These are phyloP conservation scores for Dissostichus mawsoni DNA, from an alignment of 2,113 vertebrate genomes.

Conservation along the genomic window DNA sequence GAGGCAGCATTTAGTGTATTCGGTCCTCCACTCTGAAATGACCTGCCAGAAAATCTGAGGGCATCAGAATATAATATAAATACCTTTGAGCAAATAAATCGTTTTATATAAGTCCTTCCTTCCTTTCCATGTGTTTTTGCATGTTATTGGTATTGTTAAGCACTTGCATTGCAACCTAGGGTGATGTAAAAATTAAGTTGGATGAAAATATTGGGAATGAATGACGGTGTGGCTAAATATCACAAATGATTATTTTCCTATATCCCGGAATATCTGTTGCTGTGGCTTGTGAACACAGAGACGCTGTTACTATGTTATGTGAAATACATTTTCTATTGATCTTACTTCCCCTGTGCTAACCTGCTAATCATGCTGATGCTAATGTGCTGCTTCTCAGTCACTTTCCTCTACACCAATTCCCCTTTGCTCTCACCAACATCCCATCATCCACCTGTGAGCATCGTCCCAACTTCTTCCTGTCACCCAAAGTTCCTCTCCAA, in stretches of 20 bases:
- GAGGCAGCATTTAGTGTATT: neutral
- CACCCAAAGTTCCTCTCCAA: neutral
- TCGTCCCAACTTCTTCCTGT: neutral
- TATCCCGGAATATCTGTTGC: neutral
- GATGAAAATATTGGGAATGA: neutral
- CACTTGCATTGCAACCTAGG: too few relatives aligned
- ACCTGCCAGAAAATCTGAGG: too few relatives aligned
- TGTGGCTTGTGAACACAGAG: neutral
- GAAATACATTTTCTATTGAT: neutral
- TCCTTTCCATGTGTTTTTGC: too few relatives aligned
- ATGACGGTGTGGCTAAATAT: neutral
- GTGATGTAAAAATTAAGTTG: too few relatives aligned
- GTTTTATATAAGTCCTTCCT: too few relatives aligned
- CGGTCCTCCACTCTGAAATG: too few relatives aligned
- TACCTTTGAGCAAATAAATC: too few relatives aligned
- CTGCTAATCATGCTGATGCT: neutral
- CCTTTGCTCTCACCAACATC: constrained; percentile 20
- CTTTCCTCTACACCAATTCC: constrained; percentile 12
- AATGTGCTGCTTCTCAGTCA: neutral
- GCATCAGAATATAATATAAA: too few relatives aligned
- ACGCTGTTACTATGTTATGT: neutral
- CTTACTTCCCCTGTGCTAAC: neutral
- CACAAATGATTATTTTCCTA: constrained; percentile 3
- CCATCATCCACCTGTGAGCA: constrained; percentile 29
- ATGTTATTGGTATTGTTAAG: too few relatives aligned